Base-by-base conservation (phyloP, 2,888 invertebrate species). In the Noctuana brunneofusca region DNA sequence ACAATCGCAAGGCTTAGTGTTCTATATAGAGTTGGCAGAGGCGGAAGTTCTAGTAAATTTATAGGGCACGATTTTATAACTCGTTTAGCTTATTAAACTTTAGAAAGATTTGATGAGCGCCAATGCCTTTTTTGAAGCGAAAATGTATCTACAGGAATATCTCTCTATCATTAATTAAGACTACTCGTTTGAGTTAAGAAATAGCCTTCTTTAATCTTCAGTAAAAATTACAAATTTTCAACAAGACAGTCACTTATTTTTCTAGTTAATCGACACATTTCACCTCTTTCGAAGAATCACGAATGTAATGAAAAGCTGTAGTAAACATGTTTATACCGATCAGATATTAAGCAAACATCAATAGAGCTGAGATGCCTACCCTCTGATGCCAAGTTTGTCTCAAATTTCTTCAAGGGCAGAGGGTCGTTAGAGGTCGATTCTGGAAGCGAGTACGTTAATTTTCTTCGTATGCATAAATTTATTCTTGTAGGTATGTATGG, bases 321-420 rank as follows among this genome's bases (percentile, higher is more conserved):
- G 48, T 32, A 64, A 66, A 67, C 69, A 66, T 65, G 73, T 73
- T 72, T 73, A 67, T 67, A 69, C 68, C 64, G 66, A 69, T 65
- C 70, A 67, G 66, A 69, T 69, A 70, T 67, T 70, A 70, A 68
- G 65, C 69, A 71, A 67, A 67, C 71, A 73, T 75, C 71, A 75
- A 75, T 74, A 73, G 49, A 69, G 59, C 68, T 62, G 64, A 68
- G 70, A 71, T 67, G 67, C 69, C 69, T 68, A 69, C 73, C 70
- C 66, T 65, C 58, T 43, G 68, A 71, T 68, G 66, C 70, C 67
- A 68, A 62, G 73, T 74, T 79, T 74, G 75, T 75, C 35, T 76
- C 73, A 16, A 41, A 58, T 27, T 52, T 20, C 73, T 73, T 73
- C 71, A 74, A 72, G 73, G 75, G 50, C 73, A 75, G 67, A 64